Base-by-base conservation (phyloP, 2,797 vertebrate species). In the Hoplostethus mediterraneus region DNA sequence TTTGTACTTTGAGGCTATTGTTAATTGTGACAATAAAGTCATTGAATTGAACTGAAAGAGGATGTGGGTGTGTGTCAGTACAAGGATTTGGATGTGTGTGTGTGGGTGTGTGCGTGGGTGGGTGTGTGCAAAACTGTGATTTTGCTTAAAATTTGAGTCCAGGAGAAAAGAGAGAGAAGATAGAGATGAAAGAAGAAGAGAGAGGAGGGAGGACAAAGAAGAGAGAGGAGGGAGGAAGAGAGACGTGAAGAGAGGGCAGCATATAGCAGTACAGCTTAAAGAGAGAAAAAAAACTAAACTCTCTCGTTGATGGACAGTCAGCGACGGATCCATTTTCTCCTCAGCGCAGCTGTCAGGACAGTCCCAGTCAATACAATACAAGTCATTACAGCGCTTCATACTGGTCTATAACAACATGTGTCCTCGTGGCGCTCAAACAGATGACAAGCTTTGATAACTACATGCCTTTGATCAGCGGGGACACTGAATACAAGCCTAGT, bases 361-460 rank as follows among this genome's bases (percentile, higher is more conserved):
- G 80, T 67, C 62, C 72, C 66, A 68, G 78, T 81, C 85, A 77
- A 86, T 88, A 88, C 85, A 88, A 79, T 80, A 51, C 57, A 71
- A 87, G 88, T 81, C 79, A 90, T 90, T 78, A 76, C 56, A 1
- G 21, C 14, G 9, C 70, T 67, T 68, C 44, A 61, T 75, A 82
- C 67, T 71, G 72, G 78, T 79, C 79, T 72, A 12, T 63, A 84
- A 79, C 86, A 80, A 86, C 85, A 78, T 3, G 67, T 60, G 77
- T 84, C 75, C 83, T 81, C 3, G 33, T 71, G 70, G 72, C 3
- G 56, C 75, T 73, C 75, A 11, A 47, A 75, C 58, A 79, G 84
- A 91, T 89, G 86, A 80, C 84, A 83, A 74, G 78, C 64, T 78
- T 78, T 89, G 86, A 91, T 88, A 90, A 89, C 56, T 63, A 64